Evolutionary conservation across 2,888 invertebrate genomes (phyloP).

Genomic region (Plutella xylostella): DNA sequence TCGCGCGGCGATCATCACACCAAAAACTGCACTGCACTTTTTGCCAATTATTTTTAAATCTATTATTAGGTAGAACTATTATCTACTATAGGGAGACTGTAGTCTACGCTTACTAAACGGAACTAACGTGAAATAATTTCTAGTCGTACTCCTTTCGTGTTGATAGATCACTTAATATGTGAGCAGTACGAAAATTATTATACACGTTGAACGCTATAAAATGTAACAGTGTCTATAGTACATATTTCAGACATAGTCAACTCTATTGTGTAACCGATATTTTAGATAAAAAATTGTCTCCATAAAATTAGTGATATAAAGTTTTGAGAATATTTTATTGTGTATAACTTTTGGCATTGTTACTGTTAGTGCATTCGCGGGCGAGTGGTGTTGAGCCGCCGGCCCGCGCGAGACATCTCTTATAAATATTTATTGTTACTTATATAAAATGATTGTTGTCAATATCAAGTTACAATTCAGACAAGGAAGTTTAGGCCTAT

Average conservation of each 20-base stretch:
- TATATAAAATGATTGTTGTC: slow-evolving; percentile 1
- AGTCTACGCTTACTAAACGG: slow-evolving; percentile 11
- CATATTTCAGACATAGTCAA: background rate
- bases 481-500: slow-evolving; percentile 7
- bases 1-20: slow-evolving; percentile 8
- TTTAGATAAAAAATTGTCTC: slow-evolving; percentile 34
- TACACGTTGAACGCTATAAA: slow-evolving; percentile 24
- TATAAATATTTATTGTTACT: background rate
- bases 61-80: slow-evolving; percentile 9
- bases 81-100: background rate
- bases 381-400: too few species aligned
- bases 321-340: background rate
- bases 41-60: slow-evolving; percentile 23
- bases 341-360: background rate
- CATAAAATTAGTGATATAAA: slow-evolving; percentile 33
- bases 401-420: background rate
- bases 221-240: background rate
- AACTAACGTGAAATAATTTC: slow-evolving; percentile 43
- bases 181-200: slow-evolving; percentile 63
- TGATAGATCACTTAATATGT: slow-evolving; percentile 51
- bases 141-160: slow-evolving; percentile 65
- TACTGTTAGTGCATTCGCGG: too few species aligned
- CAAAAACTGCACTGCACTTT: slow-evolving; percentile 12
- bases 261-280: too few species aligned
- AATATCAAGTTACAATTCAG: slow-evolving; percentile 4